Base-by-base conservation (phyloP, 2,797 vertebrate genomes). In the Falco peregrinus region DNA sequence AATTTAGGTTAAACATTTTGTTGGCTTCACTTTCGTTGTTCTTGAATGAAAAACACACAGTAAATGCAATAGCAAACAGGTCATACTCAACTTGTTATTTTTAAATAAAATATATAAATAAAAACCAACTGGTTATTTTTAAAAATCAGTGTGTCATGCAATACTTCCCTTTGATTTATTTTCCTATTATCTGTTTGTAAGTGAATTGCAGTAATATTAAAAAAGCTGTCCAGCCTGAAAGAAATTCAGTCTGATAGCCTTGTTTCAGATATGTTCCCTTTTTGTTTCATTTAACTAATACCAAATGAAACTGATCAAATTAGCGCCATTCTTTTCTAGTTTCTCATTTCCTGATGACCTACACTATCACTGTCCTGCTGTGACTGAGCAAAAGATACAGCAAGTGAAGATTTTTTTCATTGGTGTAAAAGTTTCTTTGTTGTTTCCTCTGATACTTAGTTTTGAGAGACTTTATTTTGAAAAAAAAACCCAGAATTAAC, bases 271-370 rank as follows among this genome's bases (percentile, higher is more conserved):
- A 4, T 6, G 8, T 73, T 89, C 84, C 21, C 21, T 31, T 35
- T 89, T 61, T 67, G 31, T 93, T 96, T 61, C 41, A 26, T 71
- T 69, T 91, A 85, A 85, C 65, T 69, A 56, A 63, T 95, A 39
- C n/a, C 59, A 89, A 95, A 84, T 56, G 20, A 89, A 89, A 48
- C 75, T 29, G 71, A 54, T 91, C n/a, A 54, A 68, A 85, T 85
- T 51, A 65, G 61, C 24, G 15, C 61, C 78, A 63, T 91, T 95
- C 84, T 95, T 91, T 83, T 89, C 50, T 74, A 57, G 64, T 88
- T 93, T 75, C 82, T 93, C 87, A 87, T 76, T 95, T 94, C 75
- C 84, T 83, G 74, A 25, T 95, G 84, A 63, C 78, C 80, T 91
- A 4, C 10, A 5, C 53, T 94, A 15, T 93, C 69, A 22, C 79